phyloP scores from a whole-genome alignment of 2,888 invertebrate species.

The Omphaloscelis lunosa region DNA sequence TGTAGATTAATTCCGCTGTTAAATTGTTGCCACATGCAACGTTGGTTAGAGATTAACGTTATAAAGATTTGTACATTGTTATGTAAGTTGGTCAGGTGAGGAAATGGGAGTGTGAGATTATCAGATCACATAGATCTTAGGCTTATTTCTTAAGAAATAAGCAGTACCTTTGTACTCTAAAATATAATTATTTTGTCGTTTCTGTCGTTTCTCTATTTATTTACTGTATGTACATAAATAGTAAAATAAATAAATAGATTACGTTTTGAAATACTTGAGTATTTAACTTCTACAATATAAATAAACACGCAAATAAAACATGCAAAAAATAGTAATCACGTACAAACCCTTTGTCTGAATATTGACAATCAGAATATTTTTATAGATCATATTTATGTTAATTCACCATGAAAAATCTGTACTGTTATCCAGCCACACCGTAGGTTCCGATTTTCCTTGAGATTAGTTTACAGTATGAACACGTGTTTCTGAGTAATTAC shows the following conservation, averaged over 20 bases:
- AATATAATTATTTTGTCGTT: too few species aligned
- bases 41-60: slow-evolving; percentile 48
- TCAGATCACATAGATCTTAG: not conserved
- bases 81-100: slow-evolving; percentile 23
- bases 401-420: slow-evolving; percentile 25
- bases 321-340: slow-evolving; percentile 1
- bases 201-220: too few species aligned
- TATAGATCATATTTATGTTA: slow-evolving; percentile 41
- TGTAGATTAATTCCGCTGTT: slow-evolving; percentile 58
- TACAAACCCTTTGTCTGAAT: slow-evolving; percentile 10
- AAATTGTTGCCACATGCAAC: slow-evolving; percentile 57
- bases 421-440: slow-evolving; percentile 31
- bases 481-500: slow-evolving; percentile 47
- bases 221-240: too few species aligned
- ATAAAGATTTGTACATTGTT: slow-evolving; percentile 35
- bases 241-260: too few species aligned
- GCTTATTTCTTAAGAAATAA: too few species aligned
- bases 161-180: too few species aligned
- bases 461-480: slow-evolving; percentile 53
- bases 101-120: slow-evolving; percentile 19
- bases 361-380: slow-evolving; percentile 36
- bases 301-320: slow-evolving; percentile 3
- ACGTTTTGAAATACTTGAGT: not conserved
- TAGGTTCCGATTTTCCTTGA: slow-evolving; percentile 50
- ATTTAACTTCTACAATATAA: not conserved